Evolutionary conservation across 2,888 invertebrate species (phyloP), one percentile per base, ranked within the genome.

Genomic region (Amblyjoppa fuscipennis): DNA sequence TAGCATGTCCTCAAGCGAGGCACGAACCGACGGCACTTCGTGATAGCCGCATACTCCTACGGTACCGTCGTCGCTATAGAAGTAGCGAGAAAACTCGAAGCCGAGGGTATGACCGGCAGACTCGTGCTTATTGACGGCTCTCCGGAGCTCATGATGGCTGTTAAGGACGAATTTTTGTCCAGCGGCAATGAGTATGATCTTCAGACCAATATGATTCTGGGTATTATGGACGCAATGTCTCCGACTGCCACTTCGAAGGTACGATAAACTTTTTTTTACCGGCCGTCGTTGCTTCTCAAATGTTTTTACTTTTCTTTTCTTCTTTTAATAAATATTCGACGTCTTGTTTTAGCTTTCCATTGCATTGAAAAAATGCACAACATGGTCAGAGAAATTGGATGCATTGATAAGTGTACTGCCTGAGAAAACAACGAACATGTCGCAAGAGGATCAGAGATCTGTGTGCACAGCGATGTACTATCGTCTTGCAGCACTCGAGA

Each of bases 31-130:
- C 86, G 89, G 61, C 87, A 91, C 0, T 98, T 97, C 94, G 96
- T 96, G 83, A 92, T 99, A 0, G 96, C 97, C 16, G 99, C 97
- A 1, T 99, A 99, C 95, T 99, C 99, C 13, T 99, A 96, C 92
- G 99, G 99, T 66, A 95, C 97, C 0, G 93, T 97, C 31, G 95
- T 98, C 28, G 97, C 97, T 0, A 94, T 98, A 80, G 97, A 98
- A 92, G 94, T 99, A 83, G 97, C 96, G 4, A 94, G 96, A 9
- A 95, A 96, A 90, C 94, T 99, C 56, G 98, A 98, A 93, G 94
- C 94, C 7, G 94, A 95, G 90, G 97, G 97, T 87, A 95, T 95
- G 75, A 94, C 92, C 16, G 97, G 97, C 3, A 95, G 95, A 61
- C 90, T 97, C 1, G 95, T 97, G 90, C 95, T 98, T 16, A 95